Conservation (phyloP, 2,113 vertebrate species). For the Proterorhinus semilunaris region DNA sequence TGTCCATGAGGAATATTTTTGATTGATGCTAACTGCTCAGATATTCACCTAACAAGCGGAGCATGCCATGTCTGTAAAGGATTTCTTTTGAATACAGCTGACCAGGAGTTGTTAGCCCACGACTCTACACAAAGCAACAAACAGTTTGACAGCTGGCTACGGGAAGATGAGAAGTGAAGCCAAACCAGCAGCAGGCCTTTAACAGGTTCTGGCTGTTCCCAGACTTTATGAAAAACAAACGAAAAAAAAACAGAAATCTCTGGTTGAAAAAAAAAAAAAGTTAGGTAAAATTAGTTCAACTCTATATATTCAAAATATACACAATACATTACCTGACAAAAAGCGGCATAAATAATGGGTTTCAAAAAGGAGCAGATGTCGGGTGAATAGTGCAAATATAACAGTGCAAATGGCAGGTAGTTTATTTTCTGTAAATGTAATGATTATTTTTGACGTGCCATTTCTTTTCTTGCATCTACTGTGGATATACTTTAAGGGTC, state of each 20-base stretch:
- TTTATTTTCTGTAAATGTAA: no score
- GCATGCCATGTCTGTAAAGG: constrained; percentile 19
- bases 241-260: neutral
- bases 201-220: constrained; percentile 5
- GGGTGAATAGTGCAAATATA: no score
- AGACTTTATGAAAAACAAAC: neutral
- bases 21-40: constrained; percentile 41
- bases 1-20: constrained; percentile 26
- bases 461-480: no score
- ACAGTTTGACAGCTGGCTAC: constrained; percentile 13
- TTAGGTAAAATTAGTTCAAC: no score
- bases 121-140: constrained; percentile 1
- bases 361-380: no score
- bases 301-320: no score
- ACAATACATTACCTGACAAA: no score
- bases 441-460: no score
- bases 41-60: constrained; percentile 50
- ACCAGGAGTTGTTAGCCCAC: constrained; percentile 25
- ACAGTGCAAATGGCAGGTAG: no score
- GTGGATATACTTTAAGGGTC: no score
- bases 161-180: constrained; percentile 15
- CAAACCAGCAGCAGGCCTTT: constrained; percentile 17
- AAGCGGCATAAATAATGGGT: no score
- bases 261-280: neutral
- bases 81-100: constrained; percentile 33